phyloP scores from a whole-genome alignment of 2,113 vertebrate genomes.

The Ibidorhyncha struthersii region DNA sequence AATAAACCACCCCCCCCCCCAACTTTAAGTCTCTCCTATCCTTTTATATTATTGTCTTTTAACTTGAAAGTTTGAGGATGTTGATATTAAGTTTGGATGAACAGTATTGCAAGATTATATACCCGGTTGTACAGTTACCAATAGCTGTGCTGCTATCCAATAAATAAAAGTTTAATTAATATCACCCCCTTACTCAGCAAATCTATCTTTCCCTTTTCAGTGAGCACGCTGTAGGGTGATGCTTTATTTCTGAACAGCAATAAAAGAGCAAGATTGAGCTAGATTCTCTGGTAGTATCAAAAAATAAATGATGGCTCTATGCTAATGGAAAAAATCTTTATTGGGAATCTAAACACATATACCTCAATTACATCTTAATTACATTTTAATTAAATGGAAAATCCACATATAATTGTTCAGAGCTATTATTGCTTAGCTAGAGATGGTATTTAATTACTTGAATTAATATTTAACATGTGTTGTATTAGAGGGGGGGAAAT shows the following conservation, averaged over 20 bases:
- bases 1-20: neutral
- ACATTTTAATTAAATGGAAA: constrained; percentile 19
- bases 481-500: neutral
- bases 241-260: neutral
- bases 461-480: constrained; percentile 37
- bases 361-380: neutral
- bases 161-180: neutral
- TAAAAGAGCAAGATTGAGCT: neutral
- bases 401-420: neutral
- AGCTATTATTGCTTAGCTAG: neutral
- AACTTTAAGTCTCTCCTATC: neutral
- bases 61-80: neutral
- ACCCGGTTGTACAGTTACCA: neutral
- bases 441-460: constrained; percentile 8
- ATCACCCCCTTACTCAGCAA: neutral
- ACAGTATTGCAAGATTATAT: neutral
- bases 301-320: neutral
- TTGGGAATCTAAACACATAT: neutral
- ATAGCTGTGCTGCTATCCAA: neutral
- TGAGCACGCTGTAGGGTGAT: neutral
- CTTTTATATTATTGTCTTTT: neutral
- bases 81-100: neutral
- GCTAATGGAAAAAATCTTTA: neutral
- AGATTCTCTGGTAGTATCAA: neutral
- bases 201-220: neutral